Conservation (phyloP, 1,140 invertebrate species). For the Drosophila sp. region DNA sequence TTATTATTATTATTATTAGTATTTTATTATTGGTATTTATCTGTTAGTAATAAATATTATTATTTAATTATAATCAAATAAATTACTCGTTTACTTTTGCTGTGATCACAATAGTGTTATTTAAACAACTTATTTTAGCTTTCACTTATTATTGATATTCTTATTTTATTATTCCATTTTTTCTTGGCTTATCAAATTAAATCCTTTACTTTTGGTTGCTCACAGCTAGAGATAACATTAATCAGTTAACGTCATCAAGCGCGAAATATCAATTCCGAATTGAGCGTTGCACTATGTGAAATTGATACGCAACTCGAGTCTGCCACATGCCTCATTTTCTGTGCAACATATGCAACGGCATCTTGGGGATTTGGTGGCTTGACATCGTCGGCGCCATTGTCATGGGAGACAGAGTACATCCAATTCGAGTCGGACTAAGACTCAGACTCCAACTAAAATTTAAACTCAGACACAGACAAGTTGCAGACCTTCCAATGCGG, state of each 20-base stretch:
- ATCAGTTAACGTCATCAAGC: not conserved
- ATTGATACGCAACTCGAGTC: constrained; percentile 1
- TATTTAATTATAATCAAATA: too few species aligned
- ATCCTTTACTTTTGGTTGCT: too few species aligned
- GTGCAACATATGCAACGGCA: not conserved
- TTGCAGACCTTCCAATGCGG: constrained; percentile 20
- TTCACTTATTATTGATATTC: too few species aligned
- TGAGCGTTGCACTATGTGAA: constrained; percentile 11
- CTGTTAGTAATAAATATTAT: too few species aligned
- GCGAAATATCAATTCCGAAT: constrained; percentile 3
- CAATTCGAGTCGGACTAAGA: constrained; percentile 6
- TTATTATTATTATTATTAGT: too few species aligned
- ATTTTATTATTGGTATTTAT: too few species aligned
- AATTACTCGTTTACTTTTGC: too few species aligned
- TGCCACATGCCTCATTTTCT: constrained; percentile 6
- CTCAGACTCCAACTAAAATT: too few species aligned
- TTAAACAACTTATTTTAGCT: too few species aligned
- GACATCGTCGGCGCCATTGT: not conserved
- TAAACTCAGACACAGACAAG: constrained; percentile 1
- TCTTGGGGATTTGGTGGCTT: not conserved
- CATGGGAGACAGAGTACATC: constrained; percentile 1
- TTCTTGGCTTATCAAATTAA: too few species aligned
- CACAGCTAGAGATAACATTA: not conserved
- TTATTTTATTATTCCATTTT: not conserved
- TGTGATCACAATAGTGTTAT: too few species aligned